A percentile compares a stretch with the other conserved stretches of the same genome.
Evolutionary conservation across 1,140 invertebrate species (phyloP).

Genomic region (Atopsyche davidsoni): DNA sequence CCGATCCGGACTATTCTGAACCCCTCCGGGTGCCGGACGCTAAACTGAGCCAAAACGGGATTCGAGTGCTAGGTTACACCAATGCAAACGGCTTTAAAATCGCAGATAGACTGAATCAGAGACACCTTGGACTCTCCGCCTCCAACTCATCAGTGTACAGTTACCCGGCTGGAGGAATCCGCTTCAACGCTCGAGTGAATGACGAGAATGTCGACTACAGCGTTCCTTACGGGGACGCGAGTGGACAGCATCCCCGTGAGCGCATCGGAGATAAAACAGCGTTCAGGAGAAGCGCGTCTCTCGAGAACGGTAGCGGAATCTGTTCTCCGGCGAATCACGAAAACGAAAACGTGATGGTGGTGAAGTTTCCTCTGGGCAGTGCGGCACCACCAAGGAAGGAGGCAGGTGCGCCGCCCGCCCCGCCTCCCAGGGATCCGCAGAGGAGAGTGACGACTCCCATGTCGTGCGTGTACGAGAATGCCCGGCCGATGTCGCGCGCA

Average conservation of each 20-base stretch:
- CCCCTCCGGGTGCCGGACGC: slow-evolving; percentile 20
- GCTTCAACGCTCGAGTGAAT: slow-evolving; percentile 49
- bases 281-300: slow-evolving; percentile 14
- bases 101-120: slow-evolving; percentile 16
- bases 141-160: slow-evolving; percentile 48
- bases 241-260: slow-evolving; percentile 34
- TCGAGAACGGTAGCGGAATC: slow-evolving; percentile 19
- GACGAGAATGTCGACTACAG: slow-evolving; percentile 48
- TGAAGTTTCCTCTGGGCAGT: slow-evolving; percentile 47
- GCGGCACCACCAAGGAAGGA: slow-evolving; percentile 39
- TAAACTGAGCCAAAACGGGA: slow-evolving; percentile 35
- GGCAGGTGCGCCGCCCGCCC: slow-evolving; percentile 55
- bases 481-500: slow-evolving; percentile 47
- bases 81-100: slow-evolving; percentile 20
- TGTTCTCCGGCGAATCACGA: slow-evolving; percentile 23
- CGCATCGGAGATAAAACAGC: background rate
- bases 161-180: slow-evolving; percentile 45
- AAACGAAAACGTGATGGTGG: slow-evolving; percentile 43
- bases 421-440: slow-evolving; percentile 63
- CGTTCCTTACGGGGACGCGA: slow-evolving; percentile 42
- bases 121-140: slow-evolving; percentile 40
- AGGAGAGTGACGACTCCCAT: slow-evolving; percentile 48
- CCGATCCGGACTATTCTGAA: slow-evolving; percentile 26
- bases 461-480: slow-evolving; percentile 48
- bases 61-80: slow-evolving; percentile 34